Evolutionary conservation across 2,113 vertebrate species (phyloP), one percentile per base, ranked within the genome.

Genomic region (Lasiurus cinereus): DNA sequence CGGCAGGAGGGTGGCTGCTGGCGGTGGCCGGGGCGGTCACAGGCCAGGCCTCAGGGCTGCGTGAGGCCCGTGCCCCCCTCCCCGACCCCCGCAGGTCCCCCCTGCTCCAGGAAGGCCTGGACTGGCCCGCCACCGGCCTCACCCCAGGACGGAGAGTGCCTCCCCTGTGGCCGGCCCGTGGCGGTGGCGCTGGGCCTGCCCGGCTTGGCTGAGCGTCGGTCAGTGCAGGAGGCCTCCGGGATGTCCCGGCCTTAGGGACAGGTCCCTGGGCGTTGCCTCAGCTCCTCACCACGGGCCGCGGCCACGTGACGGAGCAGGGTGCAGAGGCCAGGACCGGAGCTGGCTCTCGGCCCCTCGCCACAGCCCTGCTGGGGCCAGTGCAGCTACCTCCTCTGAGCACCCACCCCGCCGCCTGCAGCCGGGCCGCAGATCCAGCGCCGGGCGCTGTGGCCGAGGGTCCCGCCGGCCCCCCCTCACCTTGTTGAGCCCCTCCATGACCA

Each of bases 401-500:
- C 3, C 6, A 0, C 16, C 2, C 36, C 16, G 73, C 11, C 0
- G 6, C 15, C 31, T 14, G 16, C 31, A 14, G 16, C 2, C 19
- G 0, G 74, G n/a, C 39, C 0, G 2, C 27, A 15, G 78, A 7
- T 6, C 19, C 0, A 0, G 33, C 3, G 6, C 1, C 19, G 2
- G 10, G 46, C 2, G 4, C 46, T 1, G 0, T 0, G 7, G 62
- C 18, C n/a, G 0, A 5, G 56, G 46, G 3, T 1, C 59, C 9
- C 4, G 6, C 70, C 7, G 0, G 14, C 4, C 10, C 46, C 0
- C 2, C 15, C 27, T 98, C 96, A 99, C 99, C 99, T 99, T 99
- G 98, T 99, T 99, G 48, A 99, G 99, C 46, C 99, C 99, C 95
- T 99, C 99, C 99, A 99, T 99, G 98, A 99, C 99, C 98, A 99